Evolutionary conservation across 2,888 invertebrate species (phyloP).

Genomic region (Temnothorax rugatulus): DNA sequence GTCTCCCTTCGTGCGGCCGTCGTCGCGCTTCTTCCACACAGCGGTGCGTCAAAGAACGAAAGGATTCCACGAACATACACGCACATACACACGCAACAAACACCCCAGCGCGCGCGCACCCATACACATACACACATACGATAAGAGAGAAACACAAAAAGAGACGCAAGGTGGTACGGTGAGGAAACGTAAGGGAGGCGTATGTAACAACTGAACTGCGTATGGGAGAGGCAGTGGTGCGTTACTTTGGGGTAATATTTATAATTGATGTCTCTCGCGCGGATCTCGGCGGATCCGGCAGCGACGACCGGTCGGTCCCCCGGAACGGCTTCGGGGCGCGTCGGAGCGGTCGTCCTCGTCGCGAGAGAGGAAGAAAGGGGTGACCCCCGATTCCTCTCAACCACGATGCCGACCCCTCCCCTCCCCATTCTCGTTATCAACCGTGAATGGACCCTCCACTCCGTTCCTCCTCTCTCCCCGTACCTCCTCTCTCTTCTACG

Average conservation of each 20-base stretch:
- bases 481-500: slow-evolving; percentile 23
- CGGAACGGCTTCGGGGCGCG: not conserved
- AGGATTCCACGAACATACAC: slow-evolving; percentile 13
- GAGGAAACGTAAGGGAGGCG: slow-evolving; percentile 60
- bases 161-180: slow-evolving; percentile 46
- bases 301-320: slow-evolving; percentile 61
- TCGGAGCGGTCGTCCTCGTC: not conserved
- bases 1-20: slow-evolving; percentile 38
- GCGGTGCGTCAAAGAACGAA: slow-evolving; percentile 56
- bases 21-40: slow-evolving; percentile 34
- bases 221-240: slow-evolving; percentile 83
- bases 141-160: slow-evolving; percentile 35
- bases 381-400: not conserved
- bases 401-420: not conserved
- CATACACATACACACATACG: not conserved
- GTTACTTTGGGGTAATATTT: slow-evolving; percentile 78
- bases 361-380: not conserved
- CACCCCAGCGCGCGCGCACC: not conserved
- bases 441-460: slow-evolving; percentile 18
- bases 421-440: not conserved
- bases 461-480: slow-evolving; percentile 29
- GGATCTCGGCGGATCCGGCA: slow-evolving; percentile 65
- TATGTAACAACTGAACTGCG: slow-evolving; percentile 71
- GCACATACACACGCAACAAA: not conserved
- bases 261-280: slow-evolving; percentile 75